Conservation (phyloP, 2,113 vertebrate genomes). For the Cettia cetti region DNA sequence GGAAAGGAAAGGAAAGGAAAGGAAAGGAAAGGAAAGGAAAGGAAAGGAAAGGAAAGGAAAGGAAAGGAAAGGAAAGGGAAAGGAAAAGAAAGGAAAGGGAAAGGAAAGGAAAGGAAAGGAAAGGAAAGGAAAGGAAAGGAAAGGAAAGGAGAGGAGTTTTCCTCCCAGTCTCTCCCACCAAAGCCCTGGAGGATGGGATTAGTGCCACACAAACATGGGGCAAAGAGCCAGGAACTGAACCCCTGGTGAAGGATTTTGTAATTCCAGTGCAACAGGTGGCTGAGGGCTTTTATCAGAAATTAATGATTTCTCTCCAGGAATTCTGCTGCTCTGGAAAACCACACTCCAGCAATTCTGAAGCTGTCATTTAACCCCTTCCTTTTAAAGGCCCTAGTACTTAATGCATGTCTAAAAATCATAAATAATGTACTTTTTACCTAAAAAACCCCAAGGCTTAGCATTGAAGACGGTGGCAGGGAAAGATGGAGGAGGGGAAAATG, state of each 20-base stretch:
- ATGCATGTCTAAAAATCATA: background rate
- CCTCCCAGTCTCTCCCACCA: background rate
- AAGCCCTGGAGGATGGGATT: background rate
- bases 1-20: no score
- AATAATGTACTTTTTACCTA: background rate
- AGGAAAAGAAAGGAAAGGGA: no score
- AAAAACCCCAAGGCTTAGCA: background rate
- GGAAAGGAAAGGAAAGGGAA: no score
- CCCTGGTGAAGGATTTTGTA: background rate
- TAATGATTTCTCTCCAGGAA: background rate
- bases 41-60: no score
- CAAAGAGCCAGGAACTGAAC: background rate
- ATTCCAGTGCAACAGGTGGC: background rate
- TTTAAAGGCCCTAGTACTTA: background rate
- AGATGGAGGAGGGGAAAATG: background rate
- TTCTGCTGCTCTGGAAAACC: background rate
- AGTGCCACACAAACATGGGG: background rate
- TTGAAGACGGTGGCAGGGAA: background rate
- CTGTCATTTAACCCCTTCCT: background rate
- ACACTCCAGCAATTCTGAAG: background rate
- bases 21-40: no score
- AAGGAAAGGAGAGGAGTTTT: background rate
- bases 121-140: no score
- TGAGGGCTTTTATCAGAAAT: background rate
- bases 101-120: no score